phyloP scores from a whole-genome alignment of 2,113 vertebrate genomes.

The Dipodomys merriami region DNA sequence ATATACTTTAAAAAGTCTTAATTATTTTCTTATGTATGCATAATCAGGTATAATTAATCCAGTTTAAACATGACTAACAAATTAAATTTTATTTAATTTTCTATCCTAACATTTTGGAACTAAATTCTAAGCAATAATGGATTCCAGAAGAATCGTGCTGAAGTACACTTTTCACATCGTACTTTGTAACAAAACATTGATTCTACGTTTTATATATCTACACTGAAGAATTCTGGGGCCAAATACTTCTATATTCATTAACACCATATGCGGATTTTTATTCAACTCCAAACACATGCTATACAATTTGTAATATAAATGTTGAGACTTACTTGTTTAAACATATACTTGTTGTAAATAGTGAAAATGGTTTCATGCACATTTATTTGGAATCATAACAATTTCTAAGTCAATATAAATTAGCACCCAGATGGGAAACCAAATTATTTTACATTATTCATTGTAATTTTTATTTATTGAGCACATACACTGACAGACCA shows the following conservation, averaged over 20 bases:
- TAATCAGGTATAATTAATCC: not conserved
- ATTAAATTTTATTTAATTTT: conserved; percentile 23
- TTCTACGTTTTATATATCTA: not conserved
- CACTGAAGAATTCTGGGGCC: not conserved
- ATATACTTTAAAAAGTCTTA: not conserved
- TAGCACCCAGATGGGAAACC: not conserved
- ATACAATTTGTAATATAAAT: not conserved
- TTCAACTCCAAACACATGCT: not conserved
- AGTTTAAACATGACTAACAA: not conserved
- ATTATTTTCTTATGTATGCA: not conserved
- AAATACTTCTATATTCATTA: not conserved
- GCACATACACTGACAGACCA: not conserved
- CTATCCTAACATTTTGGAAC: not conserved
- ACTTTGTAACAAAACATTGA: not conserved
- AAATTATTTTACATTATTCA: not conserved
- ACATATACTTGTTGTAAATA: not conserved
- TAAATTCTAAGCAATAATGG: not conserved
- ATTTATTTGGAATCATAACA: not conserved
- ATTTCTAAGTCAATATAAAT: not conserved
- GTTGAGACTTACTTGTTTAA: conserved; percentile 3
- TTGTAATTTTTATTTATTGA: not conserved
- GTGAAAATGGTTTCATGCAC: not conserved
- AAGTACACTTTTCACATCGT: not conserved
- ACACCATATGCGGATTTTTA: not conserved
- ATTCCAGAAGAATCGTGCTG: not conserved